Percentiles rank a stretch among this genome's conserved stretches.
phyloP scores from a whole-genome alignment of 2,888 invertebrate species.

The Rhagonycha fulva region DNA sequence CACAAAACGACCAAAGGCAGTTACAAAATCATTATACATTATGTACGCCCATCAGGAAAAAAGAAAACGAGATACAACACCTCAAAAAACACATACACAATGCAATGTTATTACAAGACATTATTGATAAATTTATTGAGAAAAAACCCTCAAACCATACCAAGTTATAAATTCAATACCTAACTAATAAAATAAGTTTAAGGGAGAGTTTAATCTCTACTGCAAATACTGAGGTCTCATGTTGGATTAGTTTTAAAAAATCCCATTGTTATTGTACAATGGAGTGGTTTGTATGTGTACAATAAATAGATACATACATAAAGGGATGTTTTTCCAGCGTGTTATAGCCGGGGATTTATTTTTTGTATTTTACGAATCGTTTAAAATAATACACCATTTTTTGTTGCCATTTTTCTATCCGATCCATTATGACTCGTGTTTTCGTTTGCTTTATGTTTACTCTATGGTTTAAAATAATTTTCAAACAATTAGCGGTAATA shows the following conservation, averaged over 20 bases:
- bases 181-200: slow-evolving; percentile 19
- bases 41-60: slow-evolving; percentile 20
- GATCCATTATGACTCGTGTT: slow-evolving; percentile 18
- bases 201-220: slow-evolving; percentile 22
- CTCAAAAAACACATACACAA: slow-evolving; percentile 21
- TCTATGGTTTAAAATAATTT: not conserved
- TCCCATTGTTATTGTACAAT: slow-evolving; percentile 31
- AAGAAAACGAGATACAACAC: slow-evolving; percentile 16
- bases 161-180: slow-evolving; percentile 23
- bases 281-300: slow-evolving; percentile 42
- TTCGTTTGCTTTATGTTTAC: slow-evolving; percentile 19
- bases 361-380: slow-evolving; percentile 24
- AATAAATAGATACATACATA: slow-evolving; percentile 50
- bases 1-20: not conserved
- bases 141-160: slow-evolving; percentile 11
- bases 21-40: slow-evolving; percentile 6
- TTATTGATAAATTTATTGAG: slow-evolving; percentile 20
- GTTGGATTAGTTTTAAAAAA: slow-evolving; percentile 31
- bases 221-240: slow-evolving; percentile 27
- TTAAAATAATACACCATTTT: slow-evolving; percentile 31
- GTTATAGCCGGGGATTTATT: slow-evolving; percentile 39
- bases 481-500: not conserved
- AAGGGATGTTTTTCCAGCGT: slow-evolving; percentile 53
- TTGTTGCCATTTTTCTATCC: slow-evolving; percentile 17
- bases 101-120: slow-evolving; percentile 17